Evolutionary conservation across 2,113 vertebrate genomes (phyloP).

Genomic region (Hypomesus transpacificus): DNA sequence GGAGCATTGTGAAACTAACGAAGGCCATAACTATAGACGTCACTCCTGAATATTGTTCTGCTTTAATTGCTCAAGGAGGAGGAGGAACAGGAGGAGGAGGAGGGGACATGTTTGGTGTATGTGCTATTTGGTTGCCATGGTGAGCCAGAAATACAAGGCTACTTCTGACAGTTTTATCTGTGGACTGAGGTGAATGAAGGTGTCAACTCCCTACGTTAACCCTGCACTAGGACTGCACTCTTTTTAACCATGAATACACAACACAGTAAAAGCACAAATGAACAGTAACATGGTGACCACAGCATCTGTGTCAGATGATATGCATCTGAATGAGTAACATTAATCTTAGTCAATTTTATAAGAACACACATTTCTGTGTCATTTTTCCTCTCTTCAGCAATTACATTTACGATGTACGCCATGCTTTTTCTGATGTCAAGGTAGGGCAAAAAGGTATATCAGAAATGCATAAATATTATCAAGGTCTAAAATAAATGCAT

Average conservation of each 20-base stretch:
- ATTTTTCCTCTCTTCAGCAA: constrained; percentile 17
- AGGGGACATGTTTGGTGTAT: constrained; percentile 58
- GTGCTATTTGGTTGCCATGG: constrained; percentile 65
- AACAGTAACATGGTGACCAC: constrained; percentile 20
- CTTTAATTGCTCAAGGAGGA: constrained; percentile 62
- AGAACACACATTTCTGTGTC: constrained; percentile 45
- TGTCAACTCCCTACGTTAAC: constrained; percentile 62
- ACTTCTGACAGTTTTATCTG: constrained; percentile 63
- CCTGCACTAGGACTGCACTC: constrained; percentile 49
- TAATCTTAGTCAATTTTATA: constrained; percentile 46
- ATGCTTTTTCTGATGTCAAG: neutral
- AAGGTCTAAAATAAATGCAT: neutral
- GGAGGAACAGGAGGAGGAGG: constrained; percentile 40
- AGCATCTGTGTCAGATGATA: constrained; percentile 30
- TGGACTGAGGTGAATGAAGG: constrained; percentile 59
- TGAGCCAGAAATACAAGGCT: constrained; percentile 58
- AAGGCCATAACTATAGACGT: constrained; percentile 67
- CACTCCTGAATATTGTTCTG: constrained; percentile 67
- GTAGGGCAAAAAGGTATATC: neutral
- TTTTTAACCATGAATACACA: constrained; percentile 38
- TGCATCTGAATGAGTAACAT: constrained; percentile 20
- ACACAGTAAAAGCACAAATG: constrained; percentile 44
- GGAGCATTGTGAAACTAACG: constrained; percentile 66
- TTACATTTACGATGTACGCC: neutral
- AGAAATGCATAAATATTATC: neutral